These are phyloP conservation scores for Trachelus iudaicus DNA, from an alignment of 2,888 invertebrate species.

Conservation along the genomic window DNA sequence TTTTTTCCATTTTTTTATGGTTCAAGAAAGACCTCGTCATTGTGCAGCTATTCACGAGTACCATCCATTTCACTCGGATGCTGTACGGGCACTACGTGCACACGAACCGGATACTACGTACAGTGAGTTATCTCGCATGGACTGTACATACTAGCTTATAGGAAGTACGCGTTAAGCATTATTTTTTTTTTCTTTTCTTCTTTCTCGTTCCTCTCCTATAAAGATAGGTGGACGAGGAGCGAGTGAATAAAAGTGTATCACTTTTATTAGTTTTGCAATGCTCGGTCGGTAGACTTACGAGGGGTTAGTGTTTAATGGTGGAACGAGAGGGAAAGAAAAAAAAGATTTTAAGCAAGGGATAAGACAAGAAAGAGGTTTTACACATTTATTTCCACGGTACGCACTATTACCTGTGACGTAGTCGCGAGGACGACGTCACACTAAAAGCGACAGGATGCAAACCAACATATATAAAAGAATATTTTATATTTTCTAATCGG, in stretches of 20 bases:
- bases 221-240: background rate
- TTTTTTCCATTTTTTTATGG: background rate
- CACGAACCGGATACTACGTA: background rate
- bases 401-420: background rate
- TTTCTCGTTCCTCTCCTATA: background rate
- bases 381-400: background rate
- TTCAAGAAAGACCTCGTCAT: background rate
- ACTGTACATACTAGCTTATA: background rate
- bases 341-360: background rate
- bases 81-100: background rate
- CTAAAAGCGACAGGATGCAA: background rate
- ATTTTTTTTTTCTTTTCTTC: background rate
- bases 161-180: background rate
- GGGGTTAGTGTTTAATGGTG: background rate
- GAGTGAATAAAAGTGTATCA: background rate
- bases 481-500: conserved; percentile 3
- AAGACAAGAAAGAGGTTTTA: background rate
- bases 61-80: background rate
- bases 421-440: background rate
- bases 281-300: background rate
- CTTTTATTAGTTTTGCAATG: background rate
- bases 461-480: background rate
- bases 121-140: background rate
- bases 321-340: too few relatives aligned
- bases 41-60: background rate